These are phyloP conservation scores for Ophioninae sp. DNA, from an alignment of 2,888 invertebrate genomes.

Conservation along the genomic window DNA sequence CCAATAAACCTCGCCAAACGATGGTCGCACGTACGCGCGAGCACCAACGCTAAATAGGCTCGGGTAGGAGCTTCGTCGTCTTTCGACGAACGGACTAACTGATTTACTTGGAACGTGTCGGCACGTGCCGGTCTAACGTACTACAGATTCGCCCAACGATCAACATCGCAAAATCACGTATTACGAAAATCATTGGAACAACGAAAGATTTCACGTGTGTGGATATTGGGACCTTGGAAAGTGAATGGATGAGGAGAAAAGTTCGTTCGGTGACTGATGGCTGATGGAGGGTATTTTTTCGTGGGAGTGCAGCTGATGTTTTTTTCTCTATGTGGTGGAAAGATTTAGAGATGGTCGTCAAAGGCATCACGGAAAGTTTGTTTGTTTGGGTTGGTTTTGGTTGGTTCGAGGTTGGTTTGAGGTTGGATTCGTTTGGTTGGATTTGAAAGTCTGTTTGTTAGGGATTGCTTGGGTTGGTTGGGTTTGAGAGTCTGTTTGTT, in stretches of 20 bases:
- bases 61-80: constrained; percentile 71
- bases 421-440: too few relatives aligned
- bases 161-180: constrained; percentile 5
- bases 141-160: constrained; percentile 28
- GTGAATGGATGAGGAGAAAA: neutral
- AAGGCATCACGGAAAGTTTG: too few relatives aligned
- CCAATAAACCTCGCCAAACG: constrained; percentile 79
- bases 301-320: too few relatives aligned
- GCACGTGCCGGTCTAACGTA: constrained; percentile 56
- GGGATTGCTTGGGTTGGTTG: too few relatives aligned
- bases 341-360: too few relatives aligned
- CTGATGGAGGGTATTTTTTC: too few relatives aligned
- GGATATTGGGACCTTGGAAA: neutral
- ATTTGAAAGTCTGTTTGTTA: too few relatives aligned
- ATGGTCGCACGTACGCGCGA: constrained; percentile 68
- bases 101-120: constrained; percentile 64
- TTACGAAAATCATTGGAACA: constrained; percentile 9
- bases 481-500: too few relatives aligned
- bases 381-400: too few relatives aligned
- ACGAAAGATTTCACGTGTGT: neutral
- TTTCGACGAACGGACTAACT: constrained; percentile 71
- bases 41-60: constrained; percentile 76
- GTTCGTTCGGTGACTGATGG: too few relatives aligned
- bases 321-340: too few relatives aligned
- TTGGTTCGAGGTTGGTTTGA: too few relatives aligned